Base-by-base conservation (phyloP, 2,113 vertebrate species). In the Platysteira castanea region DNA sequence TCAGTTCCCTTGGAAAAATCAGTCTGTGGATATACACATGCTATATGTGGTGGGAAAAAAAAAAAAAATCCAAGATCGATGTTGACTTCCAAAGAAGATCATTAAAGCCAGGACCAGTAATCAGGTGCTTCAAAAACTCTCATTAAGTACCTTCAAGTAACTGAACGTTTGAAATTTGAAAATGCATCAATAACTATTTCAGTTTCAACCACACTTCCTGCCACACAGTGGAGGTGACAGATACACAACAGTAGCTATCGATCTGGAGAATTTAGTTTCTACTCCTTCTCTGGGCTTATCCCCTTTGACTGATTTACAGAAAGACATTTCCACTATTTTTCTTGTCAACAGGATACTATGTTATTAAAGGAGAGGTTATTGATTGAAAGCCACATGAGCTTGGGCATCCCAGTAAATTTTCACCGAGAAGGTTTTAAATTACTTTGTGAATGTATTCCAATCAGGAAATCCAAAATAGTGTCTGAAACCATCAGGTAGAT, bases 281-380 rank as follows among this genome's bases (percentile, higher is more conserved):
- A 19, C 54, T 86, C 54, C 21, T 84, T 74, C 71, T 77, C 67
- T 74, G 39, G 30, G 59, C 56, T 95, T 88, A 92, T 61, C 37
- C 31, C 11, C 24, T 74, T 80, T 67, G 89, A 93, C 46, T 74
- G 83, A 86, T 80, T 87, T 92, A 86, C 18, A 88, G 75, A 86
- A 86, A 81, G 87, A 86, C 76, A 50, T 63, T 86, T 71, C 71
- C 47, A 74, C 68, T 86, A 18, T 53, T 52, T 59, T 84, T 89
- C 86, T 64, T 84, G 79, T 77, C 90, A 95, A 63, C 68, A 84
- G 56, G 68, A 59, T 77, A 81, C 79, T 65, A 3, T 33, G 49
- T 65, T 94, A 89, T 84, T 90, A 89, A 92, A 86, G 56, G 35
- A 92, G 27, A 22, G 9, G 42, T 67, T 94, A 95, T 82, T 64